phyloP scores from a whole-genome alignment of 2,888 invertebrate genomes.

The Ischnus inquisitorius region DNA sequence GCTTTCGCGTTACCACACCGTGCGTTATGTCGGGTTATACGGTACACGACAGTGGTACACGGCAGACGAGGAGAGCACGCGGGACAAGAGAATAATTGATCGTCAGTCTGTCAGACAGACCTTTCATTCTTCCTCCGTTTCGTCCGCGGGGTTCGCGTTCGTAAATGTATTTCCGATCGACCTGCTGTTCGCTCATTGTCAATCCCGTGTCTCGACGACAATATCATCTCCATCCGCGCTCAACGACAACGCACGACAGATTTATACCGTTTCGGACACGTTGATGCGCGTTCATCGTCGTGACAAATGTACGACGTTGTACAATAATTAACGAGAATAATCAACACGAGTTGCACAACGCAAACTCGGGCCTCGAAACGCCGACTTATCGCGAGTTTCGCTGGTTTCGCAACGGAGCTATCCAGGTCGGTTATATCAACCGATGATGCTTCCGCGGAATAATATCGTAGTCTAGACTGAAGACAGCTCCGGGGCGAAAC shows the following conservation, averaged over 20 bases:
- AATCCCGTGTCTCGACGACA: conserved; percentile 34
- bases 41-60: conserved; percentile 6
- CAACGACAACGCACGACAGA: conserved; percentile 7
- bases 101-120: conserved; percentile 55
- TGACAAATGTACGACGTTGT: no score
- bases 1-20: conserved; percentile 14
- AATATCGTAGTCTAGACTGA: background rate
- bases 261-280: background rate
- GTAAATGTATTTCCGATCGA: conserved; percentile 52
- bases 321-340: conserved; percentile 25
- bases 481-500: conserved; percentile 1
- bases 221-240: conserved; percentile 2
- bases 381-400: background rate
- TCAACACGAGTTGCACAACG: conserved; percentile 13
- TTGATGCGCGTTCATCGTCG: no score
- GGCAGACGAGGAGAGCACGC: background rate
- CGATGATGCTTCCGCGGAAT: background rate
- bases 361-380: background rate
- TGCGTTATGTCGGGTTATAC: background rate
- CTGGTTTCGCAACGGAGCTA: conserved; percentile 2
- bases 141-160: conserved; percentile 7
- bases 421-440: background rate
- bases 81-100: conserved; percentile 61
- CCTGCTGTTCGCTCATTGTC: conserved; percentile 25
- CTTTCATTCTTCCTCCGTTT: conserved; percentile 4